Evolutionary conservation across 2,113 vertebrate genomes (phyloP), one percentile per base, ranked within the genome.

Genomic region (Poeciliopsis turrubarensis): DNA sequence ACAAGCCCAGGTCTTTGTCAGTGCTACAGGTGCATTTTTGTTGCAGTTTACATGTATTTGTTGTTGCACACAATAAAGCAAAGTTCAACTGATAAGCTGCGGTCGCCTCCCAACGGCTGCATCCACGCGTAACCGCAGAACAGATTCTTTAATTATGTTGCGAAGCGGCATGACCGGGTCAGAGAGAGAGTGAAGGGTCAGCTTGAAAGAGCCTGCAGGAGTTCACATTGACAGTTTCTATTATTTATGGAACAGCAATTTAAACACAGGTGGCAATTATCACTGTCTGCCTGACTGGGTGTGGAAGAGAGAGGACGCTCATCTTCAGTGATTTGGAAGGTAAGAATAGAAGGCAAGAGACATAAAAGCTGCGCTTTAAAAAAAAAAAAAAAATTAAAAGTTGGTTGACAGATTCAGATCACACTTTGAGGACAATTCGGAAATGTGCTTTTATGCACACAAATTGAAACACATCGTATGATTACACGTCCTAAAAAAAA

Each of bases 21-120:
- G 66, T 44, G 5, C 75, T 47, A 54, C 0, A 3, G 4, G 10
- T 14, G 15, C 26, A 30, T 5, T 30, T 62, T 19, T 39, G 32
- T 10, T 37, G 11, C 2, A 26, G 19, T 66, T 25, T n/a, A 5
- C 51, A 65, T 19, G 26, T 9, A 30, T 26, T 14, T 22, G 32
- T 60, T 62, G 68, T 68, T 63, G 30, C 62, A 47, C 75, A 64
- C 44, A 54, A 9, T 19, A 66, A 81, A 80, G 29, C 79, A 85
- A 87, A 86, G 79, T 77, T 67, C 77, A 88, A 34, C 63, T 74
- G 82, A 91, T 88, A 74, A 82, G 82, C 14, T 3, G 25, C 4
- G 0, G 26, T 6, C 3, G 5, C 22, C 22, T 27, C 22, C 13
- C 4, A 69, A 11, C 67, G 25, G 26, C 30, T 66, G 5, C 1